Evolutionary conservation across 2,113 vertebrate species (phyloP), one percentile per base, ranked within the genome.

Genomic region (Sitta europaea): DNA sequence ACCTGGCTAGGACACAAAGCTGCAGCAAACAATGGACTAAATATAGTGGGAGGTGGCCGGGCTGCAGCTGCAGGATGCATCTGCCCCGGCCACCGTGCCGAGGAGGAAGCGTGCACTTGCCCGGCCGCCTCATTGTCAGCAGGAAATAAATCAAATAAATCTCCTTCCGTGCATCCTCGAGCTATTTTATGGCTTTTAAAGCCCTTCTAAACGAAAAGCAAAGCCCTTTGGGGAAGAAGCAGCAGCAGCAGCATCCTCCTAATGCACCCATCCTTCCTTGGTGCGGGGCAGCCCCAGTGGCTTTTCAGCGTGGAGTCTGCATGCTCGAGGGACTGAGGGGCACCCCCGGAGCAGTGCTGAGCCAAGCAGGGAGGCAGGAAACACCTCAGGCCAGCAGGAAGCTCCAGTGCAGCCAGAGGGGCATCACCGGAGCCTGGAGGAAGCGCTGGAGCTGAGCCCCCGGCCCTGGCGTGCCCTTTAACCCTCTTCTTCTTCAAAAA

Each of bases 51-150:
- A 71, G 66, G 53, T 0, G 24, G 57, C 10, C 2, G 1, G 70
- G 74, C 85, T 75, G 82, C 95, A 97, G 96, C 96, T 95, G 95
- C 96, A 96, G 96, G 96, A 97, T 97, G 95, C 96, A 97, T 97
- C 96, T 94, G 96, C 90, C 88, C 92, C 13, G 6, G 87, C 63
- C 8, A 4, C 72, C 3, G 3, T 1, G 5, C 61, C 13, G 87
- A 86, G 80, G 70, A 97, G 96, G 96, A 97, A 97, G 74, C 48
- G 12, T 80, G 90, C 90, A 8, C 90, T 96, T 68, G 92, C 90
- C 92, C 2, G 5, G 43, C 61, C 0, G 2, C 90, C 68, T 58
- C 72, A 74, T 89, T 89, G 93, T 91, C 96, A 92, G 92, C 92
- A 61, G 92, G 92, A 95, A 92, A 94, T 68, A 79, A 92, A 96